Base-by-base conservation (phyloP, 1,140 invertebrate species). In the Drosophila quadrilineata region DNA sequence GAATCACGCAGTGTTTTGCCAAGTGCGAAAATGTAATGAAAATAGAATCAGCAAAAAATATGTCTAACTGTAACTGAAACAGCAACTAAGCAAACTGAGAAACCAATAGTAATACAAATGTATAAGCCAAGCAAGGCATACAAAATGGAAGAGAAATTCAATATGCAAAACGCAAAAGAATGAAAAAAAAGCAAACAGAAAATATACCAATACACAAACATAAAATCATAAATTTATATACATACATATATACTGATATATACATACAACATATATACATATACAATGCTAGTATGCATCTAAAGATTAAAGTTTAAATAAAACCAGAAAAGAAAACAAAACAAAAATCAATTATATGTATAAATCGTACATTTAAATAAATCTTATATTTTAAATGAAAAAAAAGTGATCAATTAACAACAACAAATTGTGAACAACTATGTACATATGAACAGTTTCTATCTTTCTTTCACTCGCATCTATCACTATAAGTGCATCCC, bases 331-430 rank as follows among this genome's bases (percentile, higher is more conserved):
- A 48, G 46, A 33, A 36, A 8, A 46, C 1, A 57, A 33, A 29
- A 40, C 19, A 22, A 52, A 65, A 29, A 54, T 57, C 14, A 57
- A 66, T 60, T 66, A 28, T 66, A 66, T 66, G 63, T 66, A 67
- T 62, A 67, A 67, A 67, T 46, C 64, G 49, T 67, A 67, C 63
- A 53, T 62, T 53, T 62, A 60, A 52, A 62, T 62, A 62, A 58
- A 52, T 49, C 50, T 68, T 60, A 68, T 58, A 60, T 60, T 53
- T 70, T 70, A 70, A 54, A 69, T 48, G 49, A 57, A 14, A 50
- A 26, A 24, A 14, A 8, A 24, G 17, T n/a, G n/a, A n/a, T n/a
- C n/a, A n/a, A n/a, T n/a, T n/a, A n/a, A n/a, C n/a, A n/a, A n/a
- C n/a, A n/a, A n/a, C n/a, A n/a, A n/a, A n/a, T n/a, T n/a, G n/a